Base-by-base conservation (phyloP, 2,113 vertebrate species). In the Pollimyrus isidori region DNA sequence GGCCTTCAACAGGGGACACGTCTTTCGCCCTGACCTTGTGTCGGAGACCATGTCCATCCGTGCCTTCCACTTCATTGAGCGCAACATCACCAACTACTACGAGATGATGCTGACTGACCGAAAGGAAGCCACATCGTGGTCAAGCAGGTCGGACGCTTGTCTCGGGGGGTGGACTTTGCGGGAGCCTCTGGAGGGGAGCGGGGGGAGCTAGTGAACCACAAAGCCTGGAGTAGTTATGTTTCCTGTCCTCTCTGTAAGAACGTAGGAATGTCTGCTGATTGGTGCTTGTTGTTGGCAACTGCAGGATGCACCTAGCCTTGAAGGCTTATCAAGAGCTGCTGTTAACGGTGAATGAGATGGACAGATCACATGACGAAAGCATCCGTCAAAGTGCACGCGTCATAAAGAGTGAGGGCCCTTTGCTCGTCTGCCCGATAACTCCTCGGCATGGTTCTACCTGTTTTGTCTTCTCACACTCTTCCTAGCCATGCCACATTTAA, bases 301-400 rank as follows among this genome's bases (percentile, higher is more conserved):
- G 3, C 91, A 99, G 98, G 93, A 99, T 99, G 98, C 98, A 99
- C 89, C 89, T 99, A 93, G 98, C 98, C 4, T 94, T 99, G 39
- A 99, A 98, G 92, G 98, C 97, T 0, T 99, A 99, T 92, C 98
- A 99, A 94, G 98, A 99, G 89, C 95, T 99, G 88, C 95, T 99
- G 93, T 94, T 95, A 15, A 99, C 97, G 0, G 92, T 99, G 76
- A 97, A 98, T 65, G 97, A 98, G 95, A 99, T 99, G 97, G 98
- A 99, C 91, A 91, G 87, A 3, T 97, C 95, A 0, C 94, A 94
- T 0, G 96, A 98, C 23, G 96, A 95, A 91, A 95, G 94, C 3
- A 97, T 99, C 91, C 94, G 95, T 52, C 96, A 98, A 92, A 98
- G 98, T 90, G 96, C 97, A 89, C 96, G 93, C 10, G 95, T 99